These are phyloP conservation scores for Semaprochilodus insignis DNA, from an alignment of 2,797 vertebrate genomes.

Conservation along the genomic window DNA sequence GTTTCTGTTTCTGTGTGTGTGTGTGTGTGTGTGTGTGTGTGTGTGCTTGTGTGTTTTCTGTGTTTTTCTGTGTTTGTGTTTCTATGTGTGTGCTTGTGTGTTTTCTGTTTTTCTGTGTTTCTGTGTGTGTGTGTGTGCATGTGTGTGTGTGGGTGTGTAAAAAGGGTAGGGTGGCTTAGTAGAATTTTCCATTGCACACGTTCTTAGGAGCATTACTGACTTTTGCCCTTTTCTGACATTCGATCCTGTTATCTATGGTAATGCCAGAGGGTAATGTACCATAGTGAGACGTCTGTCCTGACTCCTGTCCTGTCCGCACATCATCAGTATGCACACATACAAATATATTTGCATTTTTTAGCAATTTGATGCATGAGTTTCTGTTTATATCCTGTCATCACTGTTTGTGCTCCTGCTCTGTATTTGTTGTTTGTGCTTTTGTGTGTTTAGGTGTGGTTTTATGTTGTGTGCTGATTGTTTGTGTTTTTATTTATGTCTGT, in stretches of 20 bases:
- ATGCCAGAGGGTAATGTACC: neutral
- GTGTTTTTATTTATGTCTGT: constrained; percentile 4
- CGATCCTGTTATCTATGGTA: neutral
- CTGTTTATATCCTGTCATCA: neutral
- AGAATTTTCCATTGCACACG: neutral
- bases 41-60: too few relatives aligned
- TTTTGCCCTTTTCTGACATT: neutral
- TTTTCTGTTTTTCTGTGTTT: too few relatives aligned
- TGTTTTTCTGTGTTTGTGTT: too few relatives aligned
- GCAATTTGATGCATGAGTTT: neutral
- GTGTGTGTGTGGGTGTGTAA: neutral
- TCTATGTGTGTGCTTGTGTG: too few relatives aligned
- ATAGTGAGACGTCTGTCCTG: neutral
- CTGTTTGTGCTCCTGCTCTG: too few relatives aligned
- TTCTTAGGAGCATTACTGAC: neutral
- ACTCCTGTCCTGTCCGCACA: neutral
- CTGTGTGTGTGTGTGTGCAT: too few relatives aligned
- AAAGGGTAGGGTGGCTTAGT: neutral
- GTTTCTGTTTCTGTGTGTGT: too few relatives aligned
- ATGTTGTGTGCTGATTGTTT: neutral
- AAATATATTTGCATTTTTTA: too few relatives aligned
- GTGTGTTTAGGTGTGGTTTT: neutral
- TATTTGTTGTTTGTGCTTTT: neutral
- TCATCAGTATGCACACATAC: too few relatives aligned
- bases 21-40: too few relatives aligned